Evolutionary conservation across 2,888 invertebrate species (phyloP).

Genomic region (Listrodromus nycthemerus): DNA sequence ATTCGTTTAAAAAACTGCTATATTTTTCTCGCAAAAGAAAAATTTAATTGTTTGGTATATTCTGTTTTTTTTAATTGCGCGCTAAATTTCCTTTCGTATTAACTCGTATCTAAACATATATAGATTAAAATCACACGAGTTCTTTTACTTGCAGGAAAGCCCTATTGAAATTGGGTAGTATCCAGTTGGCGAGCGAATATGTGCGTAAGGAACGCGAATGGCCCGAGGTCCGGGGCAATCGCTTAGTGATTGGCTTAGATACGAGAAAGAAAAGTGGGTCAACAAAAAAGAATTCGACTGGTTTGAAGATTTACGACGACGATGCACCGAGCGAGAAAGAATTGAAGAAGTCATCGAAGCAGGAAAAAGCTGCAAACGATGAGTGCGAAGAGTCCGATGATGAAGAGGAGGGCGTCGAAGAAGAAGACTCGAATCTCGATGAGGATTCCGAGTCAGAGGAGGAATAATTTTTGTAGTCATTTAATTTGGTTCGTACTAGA

Average conservation of each 20-base stretch:
- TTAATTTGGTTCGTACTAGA: not conserved
- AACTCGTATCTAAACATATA: not conserved
- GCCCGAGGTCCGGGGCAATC: conserved; percentile 73
- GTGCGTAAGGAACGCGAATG: conserved; percentile 68
- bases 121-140: conserved; percentile 18
- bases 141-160: conserved; percentile 69
- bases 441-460: conserved; percentile 48
- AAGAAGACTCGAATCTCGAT: conserved; percentile 45
- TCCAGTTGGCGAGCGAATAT: conserved; percentile 72
- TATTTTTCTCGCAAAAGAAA: not conserved
- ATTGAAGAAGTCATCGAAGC: not conserved
- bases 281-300: conserved; percentile 11
- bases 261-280: conserved; percentile 68
- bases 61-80: not conserved
- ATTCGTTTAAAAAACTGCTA: too few species aligned
- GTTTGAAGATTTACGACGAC: conserved; percentile 62
- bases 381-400: conserved; percentile 32
- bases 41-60: not conserved
- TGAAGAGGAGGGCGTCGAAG: conserved; percentile 43
- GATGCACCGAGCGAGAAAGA: conserved; percentile 23
- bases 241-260: conserved; percentile 69
- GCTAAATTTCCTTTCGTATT: not conserved
- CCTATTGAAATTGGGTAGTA: conserved; percentile 72
- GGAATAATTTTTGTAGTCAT: conserved; percentile 50
- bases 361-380: conserved; percentile 1